Base-by-base conservation (phyloP, 2,797 vertebrate species). In the Pseudotriccus pelzelni region DNA sequence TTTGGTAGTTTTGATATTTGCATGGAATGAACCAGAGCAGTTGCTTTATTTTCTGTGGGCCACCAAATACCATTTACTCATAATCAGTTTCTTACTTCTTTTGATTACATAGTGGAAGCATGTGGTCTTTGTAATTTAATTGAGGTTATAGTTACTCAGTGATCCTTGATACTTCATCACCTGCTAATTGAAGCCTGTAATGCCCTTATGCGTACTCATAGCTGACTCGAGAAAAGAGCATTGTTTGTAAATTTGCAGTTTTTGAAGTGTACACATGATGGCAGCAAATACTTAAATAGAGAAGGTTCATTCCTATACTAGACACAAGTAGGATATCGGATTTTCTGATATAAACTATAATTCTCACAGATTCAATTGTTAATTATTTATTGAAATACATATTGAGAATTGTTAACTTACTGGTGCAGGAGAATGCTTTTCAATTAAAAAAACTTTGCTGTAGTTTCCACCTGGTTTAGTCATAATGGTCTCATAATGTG, bases 251-350 rank as follows among this genome's bases (percentile, higher is more conserved):
- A 52, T 25, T 3, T 96, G 97, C 93, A 97, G 76, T 97, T 95
- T 92, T 73, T 93, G 19, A 96, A 68, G 21, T 83, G 87, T 68
- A 94, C 98, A 95, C 97, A 44, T 4, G 98, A 75, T 97, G 98
- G 98, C 98, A 97, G 96, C 97, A 98, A 89, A 97, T 80, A 68
- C 89, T 95, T 92, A 52, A 23, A 58, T 75, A 63, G 93, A 17
- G 43, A 76, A 89, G 74, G 16, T 17, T 21, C 39, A 4, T 83
- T 59, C 8, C 37, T 66, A 0, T 37, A 7, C 23, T 46, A 14
- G 47, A 24, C 60, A 19, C 34, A 55, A 28, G 14, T 7, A 36
- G 21, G 20, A 3, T 69, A 11, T 18, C 56, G 44, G 25, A 25
- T 83, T 85, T 83, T 46, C 9, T 67, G 24, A 62, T 44, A 32